A percentile compares a stretch with the other conserved stretches of the same genome.
These are phyloP conservation scores for Picathartes gymnocephalus DNA, from an alignment of 2,113 vertebrate genomes.

Conservation along the genomic window DNA sequence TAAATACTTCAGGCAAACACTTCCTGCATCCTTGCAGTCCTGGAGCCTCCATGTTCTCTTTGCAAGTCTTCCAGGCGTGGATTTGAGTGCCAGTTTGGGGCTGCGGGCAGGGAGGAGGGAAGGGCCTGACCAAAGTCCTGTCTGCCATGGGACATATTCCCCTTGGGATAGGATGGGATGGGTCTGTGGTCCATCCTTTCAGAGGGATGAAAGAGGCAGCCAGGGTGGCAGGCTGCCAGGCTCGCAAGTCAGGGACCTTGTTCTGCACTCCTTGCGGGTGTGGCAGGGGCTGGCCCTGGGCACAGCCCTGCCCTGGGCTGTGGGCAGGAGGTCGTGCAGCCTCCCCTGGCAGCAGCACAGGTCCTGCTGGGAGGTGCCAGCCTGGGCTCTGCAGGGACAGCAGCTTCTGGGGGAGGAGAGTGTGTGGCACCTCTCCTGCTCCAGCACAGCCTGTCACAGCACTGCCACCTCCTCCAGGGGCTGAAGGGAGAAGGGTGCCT, in stretches of 20 bases:
- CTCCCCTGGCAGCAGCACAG: background rate
- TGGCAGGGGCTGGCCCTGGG: background rate
- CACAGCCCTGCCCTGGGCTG: background rate
- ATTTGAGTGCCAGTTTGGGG: background rate
- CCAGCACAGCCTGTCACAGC: background rate
- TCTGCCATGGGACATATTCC: background rate
- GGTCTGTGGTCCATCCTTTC: background rate
- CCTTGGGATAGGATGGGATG: background rate
- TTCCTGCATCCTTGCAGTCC: background rate
- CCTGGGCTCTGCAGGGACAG: background rate
- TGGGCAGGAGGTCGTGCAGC: background rate
- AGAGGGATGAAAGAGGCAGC: background rate
- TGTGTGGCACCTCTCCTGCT: fast-evolving
- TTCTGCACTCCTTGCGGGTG: fast-evolving
- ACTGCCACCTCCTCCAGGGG: background rate
- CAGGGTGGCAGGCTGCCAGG: background rate
- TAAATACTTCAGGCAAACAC: background rate
- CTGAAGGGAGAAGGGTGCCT: background rate
- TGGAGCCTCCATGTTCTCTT: background rate
- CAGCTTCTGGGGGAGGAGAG: background rate
- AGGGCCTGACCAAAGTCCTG: background rate
- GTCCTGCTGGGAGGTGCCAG: background rate
- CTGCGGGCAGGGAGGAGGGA: background rate
- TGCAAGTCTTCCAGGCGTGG: fast-evolving
- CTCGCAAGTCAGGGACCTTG: background rate